Conservation (phyloP, 2,797 vertebrate species). For the Kryptolebias ocellatus region DNA sequence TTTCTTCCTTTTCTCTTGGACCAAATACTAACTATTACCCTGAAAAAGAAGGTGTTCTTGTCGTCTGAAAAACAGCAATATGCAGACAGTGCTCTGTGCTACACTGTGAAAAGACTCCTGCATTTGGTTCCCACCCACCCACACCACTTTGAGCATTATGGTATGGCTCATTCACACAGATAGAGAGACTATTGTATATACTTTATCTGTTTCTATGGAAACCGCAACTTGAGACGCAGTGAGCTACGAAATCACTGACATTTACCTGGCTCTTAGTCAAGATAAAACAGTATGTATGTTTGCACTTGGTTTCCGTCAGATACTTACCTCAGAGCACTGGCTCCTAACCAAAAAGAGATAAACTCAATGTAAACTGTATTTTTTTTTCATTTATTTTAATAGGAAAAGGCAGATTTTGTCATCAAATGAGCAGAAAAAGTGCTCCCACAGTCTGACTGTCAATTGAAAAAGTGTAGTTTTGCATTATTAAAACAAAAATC, state of each 20-base stretch:
- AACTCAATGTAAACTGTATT: background rate
- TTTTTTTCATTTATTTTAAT: background rate
- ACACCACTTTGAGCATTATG: conserved; percentile 66
- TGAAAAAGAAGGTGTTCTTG: conserved; percentile 24
- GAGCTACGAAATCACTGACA: conserved; percentile 39
- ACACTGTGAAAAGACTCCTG: conserved; percentile 51
- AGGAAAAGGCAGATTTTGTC: conserved; percentile 5
- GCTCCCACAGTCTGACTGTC: conserved; percentile 1
- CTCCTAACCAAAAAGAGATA: background rate
- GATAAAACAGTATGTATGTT: conserved; percentile 12
- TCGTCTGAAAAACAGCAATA: conserved; percentile 20
- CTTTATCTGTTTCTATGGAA: conserved; percentile 70
- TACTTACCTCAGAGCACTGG: background rate
- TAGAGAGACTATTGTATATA: conserved; percentile 51
- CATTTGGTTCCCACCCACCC: conserved; percentile 56
- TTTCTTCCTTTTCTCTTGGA: background rate
- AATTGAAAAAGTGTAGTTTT: background rate
- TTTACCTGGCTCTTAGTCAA: conserved; percentile 47
- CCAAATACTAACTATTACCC: conserved; percentile 5
- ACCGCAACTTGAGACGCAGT: conserved; percentile 53
- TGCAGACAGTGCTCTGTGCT: conserved; percentile 45
- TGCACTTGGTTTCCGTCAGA: background rate
- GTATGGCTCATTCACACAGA: conserved; percentile 71
- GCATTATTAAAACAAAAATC: background rate
- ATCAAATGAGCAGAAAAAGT: conserved; percentile 14